Evolutionary conservation across 64 coral and sea anemone species (phyloP).

Genomic region (Hydrozoanthus tunicans): DNA sequence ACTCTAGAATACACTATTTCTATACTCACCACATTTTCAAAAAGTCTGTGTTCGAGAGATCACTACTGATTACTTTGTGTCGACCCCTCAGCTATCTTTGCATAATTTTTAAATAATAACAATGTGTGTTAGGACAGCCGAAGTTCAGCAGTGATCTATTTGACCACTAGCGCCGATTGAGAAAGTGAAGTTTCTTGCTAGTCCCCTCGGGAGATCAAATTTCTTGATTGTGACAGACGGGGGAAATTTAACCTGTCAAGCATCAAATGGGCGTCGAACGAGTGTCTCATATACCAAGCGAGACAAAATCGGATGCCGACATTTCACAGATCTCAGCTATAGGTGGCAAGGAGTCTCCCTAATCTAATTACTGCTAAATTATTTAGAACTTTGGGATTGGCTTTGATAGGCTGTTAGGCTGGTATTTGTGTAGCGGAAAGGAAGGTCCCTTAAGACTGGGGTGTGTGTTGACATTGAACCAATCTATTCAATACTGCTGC

Average conservation of each 20-base stretch:
- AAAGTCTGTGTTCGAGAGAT: conserved; percentile 6
- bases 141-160: conserved; percentile 33
- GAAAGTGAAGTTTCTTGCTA: conserved; percentile 35
- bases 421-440: conserved; percentile 29
- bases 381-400: conserved; percentile 26
- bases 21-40: conserved; percentile 49
- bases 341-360: conserved; percentile 45
- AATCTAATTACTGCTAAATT: conserved; percentile 58
- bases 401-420: background rate
- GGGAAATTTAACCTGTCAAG: conserved; percentile 52
- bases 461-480: background rate
- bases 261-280: conserved; percentile 35
- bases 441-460: background rate
- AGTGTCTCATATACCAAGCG: conserved; percentile 17
- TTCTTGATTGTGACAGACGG: conserved; percentile 45
- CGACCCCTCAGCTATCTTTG: conserved; percentile 25
- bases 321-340: conserved; percentile 61
- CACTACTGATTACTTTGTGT: background rate
- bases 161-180: conserved; percentile 50
- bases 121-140: conserved; percentile 51
- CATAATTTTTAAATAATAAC: conserved; percentile 56
- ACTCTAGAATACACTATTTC: background rate
- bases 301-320: conserved; percentile 29
- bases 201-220: conserved; percentile 33
- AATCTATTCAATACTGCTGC: background rate